Evolutionary conservation across 2,113 vertebrate species (phyloP), one percentile per base, ranked within the genome.

Genomic region (Cyprinus carpio): DNA sequence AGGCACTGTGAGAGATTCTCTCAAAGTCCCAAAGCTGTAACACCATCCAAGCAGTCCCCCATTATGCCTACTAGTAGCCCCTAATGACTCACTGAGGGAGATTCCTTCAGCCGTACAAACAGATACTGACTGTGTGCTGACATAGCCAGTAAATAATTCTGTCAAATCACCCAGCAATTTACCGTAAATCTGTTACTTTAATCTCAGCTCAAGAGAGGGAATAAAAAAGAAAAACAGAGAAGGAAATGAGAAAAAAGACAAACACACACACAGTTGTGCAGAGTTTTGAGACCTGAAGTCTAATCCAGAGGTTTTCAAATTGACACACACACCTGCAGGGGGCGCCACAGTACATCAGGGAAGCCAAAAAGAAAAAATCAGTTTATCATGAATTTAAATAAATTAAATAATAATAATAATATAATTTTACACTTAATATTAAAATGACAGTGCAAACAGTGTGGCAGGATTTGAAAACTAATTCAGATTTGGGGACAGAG

Each of bases 61-160:
- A 40, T 67, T 49, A 65, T 5, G 2, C 27, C 72, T 20, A 31
- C 25, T 31, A 51, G 25, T 23, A 77, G 79, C 69, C 29, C 8
- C 51, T 31, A 46, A 62, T 85, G 54, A 56, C 54, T 85, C 49
- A 84, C 75, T 29, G 18, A 34, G 58, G 56, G 72, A 81, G 65
- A 86, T 75, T 43, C 72, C 13, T 2, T 46, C 23, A 49, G 72
- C 37, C 37, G 0, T 12, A 65, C 13, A 18, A n/a, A 20, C 37
- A 40, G 34, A 23, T 11, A 62, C 56, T 0, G 23, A 62, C 20
- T n/a, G 12, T 10, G 12, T 0, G 0, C 7, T 40, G 23, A 79
- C 15, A 15, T 1, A 54, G 23, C 20, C 18, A 56, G 49, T 56
- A 8, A 18, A 31, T 23, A 56, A 58, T 56, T 77, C 18, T 13